Conservation (phyloP, 1,140 invertebrate species). For the Heterodera schachtii region DNA sequence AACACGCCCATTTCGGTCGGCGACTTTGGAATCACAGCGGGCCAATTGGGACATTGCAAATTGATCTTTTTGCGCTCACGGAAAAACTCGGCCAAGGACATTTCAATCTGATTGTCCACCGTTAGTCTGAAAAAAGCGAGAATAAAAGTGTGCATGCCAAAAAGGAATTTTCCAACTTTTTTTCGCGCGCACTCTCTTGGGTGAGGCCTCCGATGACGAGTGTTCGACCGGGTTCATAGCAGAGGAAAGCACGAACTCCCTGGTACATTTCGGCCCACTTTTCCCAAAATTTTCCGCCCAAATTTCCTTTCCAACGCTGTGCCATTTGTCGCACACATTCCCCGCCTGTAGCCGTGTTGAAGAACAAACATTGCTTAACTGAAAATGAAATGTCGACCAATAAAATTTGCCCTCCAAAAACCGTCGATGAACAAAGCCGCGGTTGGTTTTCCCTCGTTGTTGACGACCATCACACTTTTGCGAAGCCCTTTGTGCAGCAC, state of each 20-base stretch:
- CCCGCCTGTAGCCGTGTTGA: background rate
- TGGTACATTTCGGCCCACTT: constrained; percentile 21
- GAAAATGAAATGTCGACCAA: background rate
- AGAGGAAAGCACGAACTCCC: constrained; percentile 16
- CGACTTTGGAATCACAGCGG: constrained; percentile 10
- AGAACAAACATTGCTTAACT: constrained; percentile 35
- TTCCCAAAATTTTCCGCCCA: constrained; percentile 16
- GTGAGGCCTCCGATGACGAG: constrained; percentile 34
- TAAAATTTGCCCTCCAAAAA: background rate
- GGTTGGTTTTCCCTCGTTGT: constrained; percentile 30
- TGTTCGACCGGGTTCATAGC: constrained; percentile 22
- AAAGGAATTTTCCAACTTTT: constrained; percentile 6
- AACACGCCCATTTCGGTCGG: constrained; percentile 26
- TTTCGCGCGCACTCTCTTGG: background rate
- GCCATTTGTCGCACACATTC: constrained; percentile 9
- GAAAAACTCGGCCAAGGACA: constrained; percentile 27
- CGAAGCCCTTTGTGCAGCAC: constrained; percentile 6
- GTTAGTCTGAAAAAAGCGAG: constrained; percentile 9
- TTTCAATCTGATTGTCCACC: constrained; percentile 27
- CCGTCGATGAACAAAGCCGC: constrained; percentile 31
- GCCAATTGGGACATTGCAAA: constrained; percentile 26
- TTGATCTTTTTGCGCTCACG: constrained; percentile 8
- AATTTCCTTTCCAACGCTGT: constrained; percentile 16
- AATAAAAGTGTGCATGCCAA: too few species aligned
- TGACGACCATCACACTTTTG: constrained; percentile 35